Percentiles rank a stretch among this genome's conserved stretches.
Evolutionary conservation across 2,797 vertebrate genomes (phyloP).

Genomic region (Eulemur albifrons): DNA sequence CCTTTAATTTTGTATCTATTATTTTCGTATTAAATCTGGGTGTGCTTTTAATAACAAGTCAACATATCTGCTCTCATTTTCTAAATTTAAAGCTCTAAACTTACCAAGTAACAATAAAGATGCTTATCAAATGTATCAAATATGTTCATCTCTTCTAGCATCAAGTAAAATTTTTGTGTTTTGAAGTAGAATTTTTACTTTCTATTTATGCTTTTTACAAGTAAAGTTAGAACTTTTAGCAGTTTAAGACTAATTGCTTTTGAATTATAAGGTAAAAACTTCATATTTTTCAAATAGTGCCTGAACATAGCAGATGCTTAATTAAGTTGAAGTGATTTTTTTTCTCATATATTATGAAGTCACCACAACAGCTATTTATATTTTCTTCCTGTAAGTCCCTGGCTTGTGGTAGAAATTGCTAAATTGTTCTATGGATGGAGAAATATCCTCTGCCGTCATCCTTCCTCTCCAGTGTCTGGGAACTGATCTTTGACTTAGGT

Average conservation of each 20-base stretch:
- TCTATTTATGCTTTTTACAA: neutral
- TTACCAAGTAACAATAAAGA: neutral
- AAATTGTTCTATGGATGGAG: neutral
- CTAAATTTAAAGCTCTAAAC: neutral
- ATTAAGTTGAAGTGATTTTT: neutral
- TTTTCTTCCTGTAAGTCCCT: neutral
- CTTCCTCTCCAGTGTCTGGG: neutral
- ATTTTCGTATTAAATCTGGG: neutral
- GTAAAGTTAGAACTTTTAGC: neutral
- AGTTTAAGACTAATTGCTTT: neutral
- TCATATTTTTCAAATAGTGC: neutral
- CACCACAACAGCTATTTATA: neutral
- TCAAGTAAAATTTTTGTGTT: neutral
- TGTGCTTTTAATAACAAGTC: neutral
- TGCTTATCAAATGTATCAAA: neutral
- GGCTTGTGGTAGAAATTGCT: neutral
- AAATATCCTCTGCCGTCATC: neutral
- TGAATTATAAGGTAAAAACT: neutral
- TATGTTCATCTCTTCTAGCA: neutral
- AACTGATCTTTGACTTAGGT: neutral
- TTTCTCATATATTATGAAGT: neutral
- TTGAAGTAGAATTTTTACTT: neutral
- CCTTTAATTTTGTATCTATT: neutral
- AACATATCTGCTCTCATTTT: neutral
- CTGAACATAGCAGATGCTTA: neutral